A percentile compares a stretch with the other conserved stretches of the same genome.
phyloP scores from a whole-genome alignment of 1,140 invertebrate species.

The Hycleus cichorii region DNA sequence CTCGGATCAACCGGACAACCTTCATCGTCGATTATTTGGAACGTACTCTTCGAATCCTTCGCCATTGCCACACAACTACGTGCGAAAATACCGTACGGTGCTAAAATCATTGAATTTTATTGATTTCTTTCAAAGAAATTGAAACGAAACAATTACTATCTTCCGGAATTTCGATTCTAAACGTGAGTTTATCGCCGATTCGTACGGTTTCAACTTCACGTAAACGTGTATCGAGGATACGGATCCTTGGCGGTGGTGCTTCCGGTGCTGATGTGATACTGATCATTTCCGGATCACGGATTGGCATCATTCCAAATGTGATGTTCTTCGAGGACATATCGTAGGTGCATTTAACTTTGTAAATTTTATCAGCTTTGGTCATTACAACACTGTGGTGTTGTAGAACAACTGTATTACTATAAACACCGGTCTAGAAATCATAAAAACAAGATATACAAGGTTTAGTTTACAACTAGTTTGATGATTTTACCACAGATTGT shows the following conservation, averaged over 20 bases:
- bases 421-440: constrained; percentile 73
- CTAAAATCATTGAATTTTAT: constrained; percentile 47
- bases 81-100: constrained; percentile 92
- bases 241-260: constrained; percentile 86
- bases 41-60: constrained; percentile 91
- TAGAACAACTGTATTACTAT: constrained; percentile 89
- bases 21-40: constrained; percentile 92
- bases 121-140: background rate
- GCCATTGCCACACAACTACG: constrained; percentile 94
- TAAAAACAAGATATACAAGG: background rate
- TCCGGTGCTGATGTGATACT: constrained; percentile 91
- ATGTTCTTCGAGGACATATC: constrained; percentile 95
- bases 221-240: constrained; percentile 75
- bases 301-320: constrained; percentile 95
- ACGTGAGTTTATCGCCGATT: constrained; percentile 89
- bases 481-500: constrained; percentile 68
- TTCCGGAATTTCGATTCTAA: constrained; percentile 93
- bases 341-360: constrained; percentile 94
- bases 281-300: constrained; percentile 90
- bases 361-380: constrained; percentile 95
- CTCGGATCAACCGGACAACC: constrained; percentile 89
- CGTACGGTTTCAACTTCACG: constrained; percentile 89
- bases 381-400: constrained; percentile 94
- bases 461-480: no score
- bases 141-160: constrained; percentile 70